Conservation (phyloP, 2,888 invertebrate species). For the Pheosia gnoma region DNA sequence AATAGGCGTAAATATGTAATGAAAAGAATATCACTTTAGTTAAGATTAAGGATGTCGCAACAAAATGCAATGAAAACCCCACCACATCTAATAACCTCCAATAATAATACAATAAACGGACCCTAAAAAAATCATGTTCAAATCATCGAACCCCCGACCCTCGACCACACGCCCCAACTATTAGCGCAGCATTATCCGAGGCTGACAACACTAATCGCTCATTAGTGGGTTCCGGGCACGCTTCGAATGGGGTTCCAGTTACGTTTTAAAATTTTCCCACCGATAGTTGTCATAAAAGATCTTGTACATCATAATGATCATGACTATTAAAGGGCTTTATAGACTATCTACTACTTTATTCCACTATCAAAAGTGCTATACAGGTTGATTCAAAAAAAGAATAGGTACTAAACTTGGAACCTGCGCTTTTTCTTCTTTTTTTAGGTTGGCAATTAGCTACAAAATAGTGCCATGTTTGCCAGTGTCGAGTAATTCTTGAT, state of each 20-base stretch:
- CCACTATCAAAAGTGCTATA: too few relatives aligned
- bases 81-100: not conserved
- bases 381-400: too few relatives aligned
- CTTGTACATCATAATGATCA: constrained; percentile 1
- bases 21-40: too few relatives aligned
- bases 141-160: constrained; percentile 45
- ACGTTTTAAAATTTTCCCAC: constrained; percentile 35
- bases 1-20: too few relatives aligned
- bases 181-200: constrained; percentile 76
- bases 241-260: constrained; percentile 40
- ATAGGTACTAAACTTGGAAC: too few relatives aligned
- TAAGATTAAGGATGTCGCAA: not conserved
- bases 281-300: constrained; percentile 4
- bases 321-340: not conserved
- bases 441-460: too few relatives aligned
- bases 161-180: constrained; percentile 67
- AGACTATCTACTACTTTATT: too few relatives aligned
- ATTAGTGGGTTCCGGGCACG: constrained; percentile 75
- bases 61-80: not conserved
- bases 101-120: constrained; percentile 16
- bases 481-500: too few relatives aligned
- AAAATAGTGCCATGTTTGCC: too few relatives aligned
- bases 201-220: constrained; percentile 82
- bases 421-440: too few relatives aligned
- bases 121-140: constrained; percentile 40